phyloP scores from a whole-genome alignment of 2,797 vertebrate genomes.

The Hypotaenidia okinawae region DNA sequence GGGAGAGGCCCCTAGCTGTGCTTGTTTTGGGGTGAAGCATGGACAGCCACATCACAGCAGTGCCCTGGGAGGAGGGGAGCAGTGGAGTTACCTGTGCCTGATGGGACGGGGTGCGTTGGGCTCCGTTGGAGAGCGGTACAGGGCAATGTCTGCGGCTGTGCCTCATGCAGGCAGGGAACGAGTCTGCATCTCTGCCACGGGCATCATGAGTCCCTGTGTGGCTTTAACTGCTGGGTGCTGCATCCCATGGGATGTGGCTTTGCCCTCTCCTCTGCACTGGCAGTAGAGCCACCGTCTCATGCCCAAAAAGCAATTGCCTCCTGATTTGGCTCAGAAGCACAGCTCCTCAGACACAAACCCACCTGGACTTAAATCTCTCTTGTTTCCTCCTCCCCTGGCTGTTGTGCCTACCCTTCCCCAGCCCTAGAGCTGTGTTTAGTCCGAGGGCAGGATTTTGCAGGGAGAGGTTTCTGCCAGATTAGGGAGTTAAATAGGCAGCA shows the following conservation, averaged over 20 bases:
- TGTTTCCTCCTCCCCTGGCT: background rate
- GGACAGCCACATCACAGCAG: background rate
- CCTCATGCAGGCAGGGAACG: background rate
- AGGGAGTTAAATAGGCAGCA: background rate
- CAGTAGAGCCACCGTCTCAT: background rate
- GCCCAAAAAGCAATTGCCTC: background rate
- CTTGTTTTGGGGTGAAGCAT: background rate
- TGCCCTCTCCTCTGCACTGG: background rate
- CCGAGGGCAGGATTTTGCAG: background rate
- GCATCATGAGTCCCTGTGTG: accelerated
- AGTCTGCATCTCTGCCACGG: background rate
- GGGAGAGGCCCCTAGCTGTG: background rate
- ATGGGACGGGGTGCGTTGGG: accelerated
- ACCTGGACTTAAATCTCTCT: background rate
- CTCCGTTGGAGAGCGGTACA: background rate
- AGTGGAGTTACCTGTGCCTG: accelerated
- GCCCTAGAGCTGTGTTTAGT: background rate
- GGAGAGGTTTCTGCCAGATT: background rate
- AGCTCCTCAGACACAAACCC: background rate
- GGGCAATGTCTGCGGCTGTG: background rate
- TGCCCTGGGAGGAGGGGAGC: background rate
- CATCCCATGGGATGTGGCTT: background rate
- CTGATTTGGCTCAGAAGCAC: background rate
- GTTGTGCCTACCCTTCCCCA: background rate
- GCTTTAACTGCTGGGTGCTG: background rate